Percentiles rank a stretch among this genome's conserved stretches.
Evolutionary conservation across 1,140 invertebrate species (phyloP).

Genomic region (Drosophila miranda): DNA sequence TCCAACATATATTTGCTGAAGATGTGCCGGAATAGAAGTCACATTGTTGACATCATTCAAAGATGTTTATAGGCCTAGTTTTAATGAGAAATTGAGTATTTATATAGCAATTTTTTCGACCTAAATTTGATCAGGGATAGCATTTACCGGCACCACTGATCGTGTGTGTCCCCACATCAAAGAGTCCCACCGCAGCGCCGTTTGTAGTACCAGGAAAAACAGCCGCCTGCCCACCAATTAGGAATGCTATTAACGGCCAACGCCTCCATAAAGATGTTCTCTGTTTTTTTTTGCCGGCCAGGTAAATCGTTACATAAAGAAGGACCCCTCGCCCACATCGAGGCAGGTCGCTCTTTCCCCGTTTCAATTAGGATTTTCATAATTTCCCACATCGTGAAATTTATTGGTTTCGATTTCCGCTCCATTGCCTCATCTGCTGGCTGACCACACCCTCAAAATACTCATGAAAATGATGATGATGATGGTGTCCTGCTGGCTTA

Average conservation of each 20-base stretch:
- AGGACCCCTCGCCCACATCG: slow-evolving; percentile 10
- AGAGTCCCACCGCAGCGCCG: slow-evolving; percentile 35
- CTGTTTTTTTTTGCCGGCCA: slow-evolving; percentile 1
- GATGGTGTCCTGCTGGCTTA: slow-evolving; percentile 50
- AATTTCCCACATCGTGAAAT: slow-evolving; percentile 75
- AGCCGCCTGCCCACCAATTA: slow-evolving; percentile 60
- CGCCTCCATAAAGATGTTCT: slow-evolving; percentile 51
- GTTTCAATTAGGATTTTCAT: slow-evolving; percentile 78
- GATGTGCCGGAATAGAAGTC: too few relatives aligned
- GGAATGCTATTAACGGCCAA: slow-evolving; percentile 64
- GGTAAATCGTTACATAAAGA: slow-evolving; percentile 29
- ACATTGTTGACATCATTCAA: too few relatives aligned
- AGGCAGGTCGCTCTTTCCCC: slow-evolving; percentile 13
- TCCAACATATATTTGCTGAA: too few relatives aligned
- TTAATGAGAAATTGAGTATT: not conserved
- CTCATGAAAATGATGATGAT: slow-evolving; percentile 15
- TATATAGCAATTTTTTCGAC: not conserved
- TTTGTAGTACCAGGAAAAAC: slow-evolving; percentile 41
- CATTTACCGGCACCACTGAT: slow-evolving; percentile 17
- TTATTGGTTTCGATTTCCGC: slow-evolving; percentile 77
- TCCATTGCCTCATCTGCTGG: slow-evolving; percentile 56
- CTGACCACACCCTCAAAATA: slow-evolving; percentile 31
- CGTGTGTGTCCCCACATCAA: slow-evolving; percentile 65
- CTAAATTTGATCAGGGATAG: not conserved
- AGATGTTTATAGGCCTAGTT: too few relatives aligned